Evolutionary conservation across 30 jellyfish, hydroid and myxozoan species (phyloP).

Genomic region (Rhopilema esculentum): DNA sequence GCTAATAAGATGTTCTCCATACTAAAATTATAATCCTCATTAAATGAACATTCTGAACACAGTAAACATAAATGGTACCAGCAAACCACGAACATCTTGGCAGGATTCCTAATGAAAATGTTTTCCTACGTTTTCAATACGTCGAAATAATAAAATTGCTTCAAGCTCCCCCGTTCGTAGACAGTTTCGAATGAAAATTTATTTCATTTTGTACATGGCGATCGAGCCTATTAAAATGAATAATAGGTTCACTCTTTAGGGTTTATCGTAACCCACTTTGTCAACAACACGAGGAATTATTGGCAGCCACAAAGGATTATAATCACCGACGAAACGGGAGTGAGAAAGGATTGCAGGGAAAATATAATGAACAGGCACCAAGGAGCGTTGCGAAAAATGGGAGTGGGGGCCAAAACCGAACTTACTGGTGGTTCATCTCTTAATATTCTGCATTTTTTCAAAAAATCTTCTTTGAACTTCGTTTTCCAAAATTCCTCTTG

Average conservation of each 20-base stretch:
- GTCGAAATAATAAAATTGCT: too few species aligned
- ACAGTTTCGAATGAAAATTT: not conserved
- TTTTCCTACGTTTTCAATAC: too few species aligned
- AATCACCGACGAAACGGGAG: not conserved
- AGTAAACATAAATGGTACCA: not conserved
- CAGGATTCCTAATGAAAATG: too few species aligned
- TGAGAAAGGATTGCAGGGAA: not conserved
- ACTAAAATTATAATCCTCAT: not conserved
- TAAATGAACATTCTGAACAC: not conserved
- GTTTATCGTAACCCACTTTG: not conserved
- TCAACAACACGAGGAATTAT: not conserved
- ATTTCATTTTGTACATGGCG: not conserved
- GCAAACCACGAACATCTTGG: not conserved
- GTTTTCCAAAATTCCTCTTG: too few species aligned
- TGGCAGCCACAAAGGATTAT: slow-evolving; percentile 5
- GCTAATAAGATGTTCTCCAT: not conserved
- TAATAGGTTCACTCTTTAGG: not conserved
- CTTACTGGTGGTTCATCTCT: too few species aligned
- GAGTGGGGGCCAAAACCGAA: too few species aligned
- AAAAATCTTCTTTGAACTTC: too few species aligned
- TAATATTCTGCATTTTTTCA: too few species aligned
- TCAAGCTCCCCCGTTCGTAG: too few species aligned
- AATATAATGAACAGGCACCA: not conserved
- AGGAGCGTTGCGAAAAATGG: too few species aligned
- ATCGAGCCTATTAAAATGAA: not conserved